Evolutionary conservation across 2,113 vertebrate genomes (phyloP).

Genomic region (Pavo muticus): DNA sequence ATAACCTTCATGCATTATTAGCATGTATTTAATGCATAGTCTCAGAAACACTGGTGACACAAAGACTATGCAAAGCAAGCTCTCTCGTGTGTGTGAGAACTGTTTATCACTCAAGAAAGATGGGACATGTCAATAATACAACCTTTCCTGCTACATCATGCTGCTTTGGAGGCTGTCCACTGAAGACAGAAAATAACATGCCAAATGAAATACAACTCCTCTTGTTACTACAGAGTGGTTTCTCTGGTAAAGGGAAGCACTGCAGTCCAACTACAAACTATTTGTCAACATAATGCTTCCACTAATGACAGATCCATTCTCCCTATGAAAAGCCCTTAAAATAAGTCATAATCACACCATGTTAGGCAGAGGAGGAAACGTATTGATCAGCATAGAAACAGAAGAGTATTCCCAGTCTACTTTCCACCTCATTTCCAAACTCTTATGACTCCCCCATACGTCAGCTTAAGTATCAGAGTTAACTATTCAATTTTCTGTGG

Average conservation of each 20-base stretch:
- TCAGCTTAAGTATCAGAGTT: background rate
- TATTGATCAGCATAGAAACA: background rate
- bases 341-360: background rate
- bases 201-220: background rate
- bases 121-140: background rate
- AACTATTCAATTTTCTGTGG: conserved; percentile 29
- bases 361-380: background rate
- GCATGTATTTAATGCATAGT: background rate
- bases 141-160: background rate
- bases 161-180: background rate
- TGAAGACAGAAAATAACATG: background rate
- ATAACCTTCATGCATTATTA: background rate
- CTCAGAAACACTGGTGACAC: background rate
- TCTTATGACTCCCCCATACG: background rate
- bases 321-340: background rate
- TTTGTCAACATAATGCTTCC: background rate
- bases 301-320: background rate
- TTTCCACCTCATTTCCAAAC: conserved; percentile 8
- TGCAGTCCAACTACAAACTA: background rate
- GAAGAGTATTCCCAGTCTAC: conserved; percentile 6
- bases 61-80: background rate
- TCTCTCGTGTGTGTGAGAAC: background rate
- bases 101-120: background rate
- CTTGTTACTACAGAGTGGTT: background rate
- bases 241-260: background rate